Conservation (phyloP, 1,140 invertebrate genomes). For the Calliopsis andreniformis region DNA sequence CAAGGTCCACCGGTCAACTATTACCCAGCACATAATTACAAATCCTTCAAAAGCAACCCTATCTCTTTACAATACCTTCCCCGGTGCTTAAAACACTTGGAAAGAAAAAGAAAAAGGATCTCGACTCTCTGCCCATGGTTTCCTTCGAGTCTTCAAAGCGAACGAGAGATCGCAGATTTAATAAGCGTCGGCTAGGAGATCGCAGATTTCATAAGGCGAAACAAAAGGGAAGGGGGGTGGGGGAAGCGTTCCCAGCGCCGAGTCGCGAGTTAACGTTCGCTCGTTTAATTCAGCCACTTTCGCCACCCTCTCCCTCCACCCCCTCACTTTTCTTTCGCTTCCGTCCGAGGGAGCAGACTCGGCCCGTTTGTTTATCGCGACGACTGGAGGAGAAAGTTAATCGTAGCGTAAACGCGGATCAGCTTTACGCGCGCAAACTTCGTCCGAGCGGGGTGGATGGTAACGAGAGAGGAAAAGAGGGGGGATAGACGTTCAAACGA, state of each 20-base stretch:
- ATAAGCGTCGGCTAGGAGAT: background rate
- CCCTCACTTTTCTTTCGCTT: background rate
- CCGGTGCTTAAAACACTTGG: no score
- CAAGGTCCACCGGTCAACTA: no score
- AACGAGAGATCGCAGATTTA: background rate
- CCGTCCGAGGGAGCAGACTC: background rate
- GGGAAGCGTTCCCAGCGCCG: background rate
- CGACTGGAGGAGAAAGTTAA: slow-evolving; percentile 1
- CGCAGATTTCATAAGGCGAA: background rate
- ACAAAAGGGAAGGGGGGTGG: background rate
- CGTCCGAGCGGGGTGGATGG: background rate
- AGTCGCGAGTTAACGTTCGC: slow-evolving; percentile 4
- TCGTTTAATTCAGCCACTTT: slow-evolving; percentile 19
- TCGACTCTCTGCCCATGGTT: no score
- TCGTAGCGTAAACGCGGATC: slow-evolving; percentile 24
- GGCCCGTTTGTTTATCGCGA: slow-evolving; percentile 18
- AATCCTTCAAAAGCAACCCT: no score
- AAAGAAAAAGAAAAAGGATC: no score
- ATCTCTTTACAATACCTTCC: no score
- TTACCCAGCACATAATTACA: no score
- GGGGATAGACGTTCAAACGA: slow-evolving; percentile 20
- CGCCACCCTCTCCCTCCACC: background rate
- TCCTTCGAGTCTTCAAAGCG: no score
- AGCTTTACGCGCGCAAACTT: slow-evolving; percentile 27
- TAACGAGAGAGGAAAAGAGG: background rate